Base-by-base conservation (phyloP, 92 coral and sea anemone genomes). In the Heteractis magnifica region DNA sequence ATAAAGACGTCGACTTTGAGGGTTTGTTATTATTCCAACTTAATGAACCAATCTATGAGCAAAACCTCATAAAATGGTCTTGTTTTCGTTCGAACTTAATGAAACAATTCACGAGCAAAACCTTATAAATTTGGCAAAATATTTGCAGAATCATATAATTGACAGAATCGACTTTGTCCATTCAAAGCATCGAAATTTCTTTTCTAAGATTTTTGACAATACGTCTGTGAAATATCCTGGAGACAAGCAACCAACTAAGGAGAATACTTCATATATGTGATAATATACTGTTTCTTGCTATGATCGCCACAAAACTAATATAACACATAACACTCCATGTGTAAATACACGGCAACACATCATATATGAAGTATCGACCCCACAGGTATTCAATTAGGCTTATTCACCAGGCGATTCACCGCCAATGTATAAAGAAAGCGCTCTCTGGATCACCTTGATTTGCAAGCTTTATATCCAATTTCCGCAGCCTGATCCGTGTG, bases 401-500 rank as follows among this genome's bases (percentile, higher is more conserved):
- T 10, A 68, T 68, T 68, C 73, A 68, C 73, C 4, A 26, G 49
- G 49, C 6, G 73, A 68, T 68, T 21, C 73, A 26, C 73, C 73
- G 73, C 73, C 49, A 23, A 68, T 19, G 73, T 21, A 20, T 8
- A 68, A 68, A 68, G 73, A 68, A 68, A 68, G 73, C 16, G 73
- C 73, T 23, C 73, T 19, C 15, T 68, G 48, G 10, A 68, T 26
- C 73, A 68, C 73, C 73, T 68, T 68, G 73, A 68, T 21, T 68
- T 68, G 73, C 73, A 68, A 68, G 73, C 73, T 68, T 68, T 68
- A 21, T 20, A 68, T 68, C 73, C 73, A 68, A 68, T 68, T 68
- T 68, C 73, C 73, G 73, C 9, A 23, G 44, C 44, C 11, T 68
- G 48, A 68, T 68, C 73, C 49, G 48, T 6, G 73, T 68, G 73